Evolutionary conservation across 2,113 vertebrate species (phyloP).

Genomic region (Dipodomys stephensi): DNA sequence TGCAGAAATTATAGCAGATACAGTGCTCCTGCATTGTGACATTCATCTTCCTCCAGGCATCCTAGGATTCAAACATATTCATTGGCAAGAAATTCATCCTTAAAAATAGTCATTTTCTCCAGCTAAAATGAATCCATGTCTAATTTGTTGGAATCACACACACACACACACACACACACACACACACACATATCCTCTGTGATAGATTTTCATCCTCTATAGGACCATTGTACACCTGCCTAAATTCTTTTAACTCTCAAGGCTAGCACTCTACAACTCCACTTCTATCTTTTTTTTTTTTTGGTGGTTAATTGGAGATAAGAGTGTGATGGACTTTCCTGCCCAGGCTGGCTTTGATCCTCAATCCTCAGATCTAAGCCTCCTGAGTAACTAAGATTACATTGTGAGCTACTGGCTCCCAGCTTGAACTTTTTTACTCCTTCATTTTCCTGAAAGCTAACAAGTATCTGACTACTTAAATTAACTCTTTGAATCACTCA

Average conservation of each 20-base stretch:
- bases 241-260: not conserved
- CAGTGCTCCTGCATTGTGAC: not conserved
- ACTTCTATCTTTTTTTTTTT: too few relatives aligned
- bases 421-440: not conserved
- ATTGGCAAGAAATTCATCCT: not conserved
- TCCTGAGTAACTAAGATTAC: too few relatives aligned
- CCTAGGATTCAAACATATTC: not conserved
- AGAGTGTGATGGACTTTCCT: too few relatives aligned
- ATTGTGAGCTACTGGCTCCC: too few relatives aligned
- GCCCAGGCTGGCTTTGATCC: too few relatives aligned
- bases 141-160: not conserved
- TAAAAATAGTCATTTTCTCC: not conserved
- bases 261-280: too few relatives aligned
- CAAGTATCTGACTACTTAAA: not conserved
- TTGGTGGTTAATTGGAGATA: too few relatives aligned
- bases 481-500: not conserved
- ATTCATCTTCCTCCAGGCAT: not conserved
- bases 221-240: not conserved
- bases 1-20: not conserved
- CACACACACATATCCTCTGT: not conserved
- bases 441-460: slow-evolving; percentile 7
- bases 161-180: not conserved
- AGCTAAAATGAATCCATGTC: slow-evolving; percentile 12
- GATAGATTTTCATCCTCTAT: not conserved
- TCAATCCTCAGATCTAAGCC: too few relatives aligned